Conservation (phyloP, 2,888 invertebrate species). For the Drosophila sordidula region DNA sequence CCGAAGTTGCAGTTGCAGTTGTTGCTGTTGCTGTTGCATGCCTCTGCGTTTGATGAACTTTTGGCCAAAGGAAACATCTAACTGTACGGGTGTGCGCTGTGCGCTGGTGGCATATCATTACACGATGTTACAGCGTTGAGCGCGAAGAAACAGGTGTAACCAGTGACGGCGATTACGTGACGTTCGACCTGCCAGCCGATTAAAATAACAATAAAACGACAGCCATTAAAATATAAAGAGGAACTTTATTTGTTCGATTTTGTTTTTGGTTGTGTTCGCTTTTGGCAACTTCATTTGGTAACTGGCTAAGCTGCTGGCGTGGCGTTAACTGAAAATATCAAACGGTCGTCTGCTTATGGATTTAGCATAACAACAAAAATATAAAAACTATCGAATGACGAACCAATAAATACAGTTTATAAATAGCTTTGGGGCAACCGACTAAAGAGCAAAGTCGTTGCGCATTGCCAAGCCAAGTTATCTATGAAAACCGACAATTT, state of each 20-base stretch:
- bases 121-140: constrained; percentile 49
- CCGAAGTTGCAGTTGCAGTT: constrained; percentile 42
- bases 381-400: constrained; percentile 47
- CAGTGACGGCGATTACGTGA: constrained; percentile 73
- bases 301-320: constrained; percentile 19
- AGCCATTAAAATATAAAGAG: constrained; percentile 40
- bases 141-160: constrained; percentile 72
- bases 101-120: constrained; percentile 73
- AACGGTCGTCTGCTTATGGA: constrained; percentile 57
- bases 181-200: constrained; percentile 59
- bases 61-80: constrained; percentile 45
- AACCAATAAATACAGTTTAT: constrained; percentile 65
- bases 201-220: constrained; percentile 71
- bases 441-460: constrained; percentile 55
- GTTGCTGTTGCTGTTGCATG: constrained; percentile 42
- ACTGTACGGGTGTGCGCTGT: constrained; percentile 11
- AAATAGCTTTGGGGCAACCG: constrained; percentile 45
- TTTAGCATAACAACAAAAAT: constrained; percentile 62
- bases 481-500: constrained; percentile 1
- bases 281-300: constrained; percentile 44
- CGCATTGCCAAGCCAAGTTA: constrained; percentile 13
- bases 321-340: constrained; percentile 67
- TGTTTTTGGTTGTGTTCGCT: constrained; percentile 17
- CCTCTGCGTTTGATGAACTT: constrained; percentile 75
- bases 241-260: constrained; percentile 32